Conservation (phyloP, 2,113 vertebrate genomes). For the Aptenodytes forsteri region DNA sequence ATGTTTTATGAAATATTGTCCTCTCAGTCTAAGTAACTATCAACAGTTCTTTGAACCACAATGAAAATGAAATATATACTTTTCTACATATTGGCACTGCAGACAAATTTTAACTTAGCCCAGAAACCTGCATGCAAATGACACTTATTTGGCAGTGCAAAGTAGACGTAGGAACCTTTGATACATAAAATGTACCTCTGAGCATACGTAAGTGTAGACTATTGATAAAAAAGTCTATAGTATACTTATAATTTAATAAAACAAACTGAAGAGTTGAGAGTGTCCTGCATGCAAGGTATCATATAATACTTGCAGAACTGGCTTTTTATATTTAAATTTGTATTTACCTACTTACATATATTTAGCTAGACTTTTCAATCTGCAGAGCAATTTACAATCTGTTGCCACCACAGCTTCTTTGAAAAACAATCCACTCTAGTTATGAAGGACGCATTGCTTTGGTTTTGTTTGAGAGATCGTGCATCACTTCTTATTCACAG, state of each 20-base stretch:
- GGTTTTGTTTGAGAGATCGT: neutral
- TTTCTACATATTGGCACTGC: neutral
- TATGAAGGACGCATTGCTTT: neutral
- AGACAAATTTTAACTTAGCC: neutral
- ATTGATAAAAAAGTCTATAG: neutral
- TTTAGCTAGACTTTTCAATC: neutral
- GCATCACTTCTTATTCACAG: neutral
- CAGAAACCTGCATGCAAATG: neutral
- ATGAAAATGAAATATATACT: neutral
- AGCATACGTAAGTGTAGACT: neutral
- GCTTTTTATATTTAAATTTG: neutral
- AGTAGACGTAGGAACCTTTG: neutral
- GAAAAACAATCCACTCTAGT: neutral
- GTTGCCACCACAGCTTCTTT: neutral
- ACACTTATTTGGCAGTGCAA: neutral
- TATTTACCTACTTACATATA: neutral
- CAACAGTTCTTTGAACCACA: neutral
- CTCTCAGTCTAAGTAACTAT: neutral
- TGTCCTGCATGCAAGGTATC: neutral
- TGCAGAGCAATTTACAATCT: neutral
- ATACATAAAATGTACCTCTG: neutral
- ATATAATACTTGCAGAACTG: neutral
- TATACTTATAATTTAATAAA: neutral
- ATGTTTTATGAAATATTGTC: neutral
- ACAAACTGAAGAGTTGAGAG: neutral